phyloP scores from a whole-genome alignment of 2,113 vertebrate genomes.

The Gnathonemus echidnorhynchus region DNA sequence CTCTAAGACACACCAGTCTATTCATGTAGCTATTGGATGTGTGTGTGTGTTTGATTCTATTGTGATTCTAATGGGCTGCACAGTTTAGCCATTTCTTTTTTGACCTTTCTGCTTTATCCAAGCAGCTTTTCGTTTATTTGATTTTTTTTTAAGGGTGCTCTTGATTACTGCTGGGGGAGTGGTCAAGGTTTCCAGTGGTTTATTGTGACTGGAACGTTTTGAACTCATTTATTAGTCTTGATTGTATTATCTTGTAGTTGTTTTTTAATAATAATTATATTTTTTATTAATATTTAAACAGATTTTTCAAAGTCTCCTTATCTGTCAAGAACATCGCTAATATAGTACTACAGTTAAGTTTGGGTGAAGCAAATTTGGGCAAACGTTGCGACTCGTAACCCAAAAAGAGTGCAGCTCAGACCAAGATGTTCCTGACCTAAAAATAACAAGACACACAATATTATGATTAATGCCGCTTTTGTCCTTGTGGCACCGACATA shows the following conservation, averaged over 20 bases:
- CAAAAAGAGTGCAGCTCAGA: constrained; percentile 28
- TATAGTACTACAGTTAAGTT: background rate
- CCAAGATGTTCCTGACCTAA: constrained; percentile 40
- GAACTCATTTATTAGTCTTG: background rate
- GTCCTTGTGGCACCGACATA: constrained; percentile 41
- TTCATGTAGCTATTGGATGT: too few relatives aligned
- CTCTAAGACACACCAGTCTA: background rate
- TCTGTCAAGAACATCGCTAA: background rate
- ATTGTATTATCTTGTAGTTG: background rate
- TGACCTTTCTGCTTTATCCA: background rate
- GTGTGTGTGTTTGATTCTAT: background rate
- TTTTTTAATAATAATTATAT: background rate
- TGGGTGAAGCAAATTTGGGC: background rate
- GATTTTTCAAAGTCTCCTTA: background rate
- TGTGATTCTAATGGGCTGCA: background rate
- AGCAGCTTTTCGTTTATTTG: background rate
- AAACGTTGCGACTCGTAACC: constrained; percentile 21
- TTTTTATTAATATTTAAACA: background rate
- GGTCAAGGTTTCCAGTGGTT: background rate
- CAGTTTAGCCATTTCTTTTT: background rate
- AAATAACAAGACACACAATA: constrained; percentile 44
- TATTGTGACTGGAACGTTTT: background rate
- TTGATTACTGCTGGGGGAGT: background rate
- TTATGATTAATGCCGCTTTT: constrained; percentile 35
- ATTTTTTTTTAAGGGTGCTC: background rate